Percentiles rank a stretch among this genome's conserved stretches.
Evolutionary conservation across 2,797 vertebrate genomes (phyloP).

Genomic region (Champsocephalus gunnari): DNA sequence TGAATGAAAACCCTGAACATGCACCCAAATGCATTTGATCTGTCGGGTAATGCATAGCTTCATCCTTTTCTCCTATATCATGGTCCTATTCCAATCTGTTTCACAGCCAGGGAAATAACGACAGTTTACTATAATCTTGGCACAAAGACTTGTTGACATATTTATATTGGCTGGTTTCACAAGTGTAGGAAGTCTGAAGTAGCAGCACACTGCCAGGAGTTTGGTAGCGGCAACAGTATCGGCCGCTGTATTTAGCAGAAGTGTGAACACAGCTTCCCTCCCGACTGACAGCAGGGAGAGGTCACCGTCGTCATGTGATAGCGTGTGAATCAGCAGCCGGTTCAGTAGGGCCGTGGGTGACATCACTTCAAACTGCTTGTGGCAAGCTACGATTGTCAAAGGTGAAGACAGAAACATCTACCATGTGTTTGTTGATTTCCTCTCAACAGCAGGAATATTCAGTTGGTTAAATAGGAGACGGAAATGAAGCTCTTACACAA

Average conservation of each 20-base stretch:
- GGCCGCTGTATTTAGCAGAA: conserved; percentile 40
- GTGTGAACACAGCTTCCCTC: conserved; percentile 22
- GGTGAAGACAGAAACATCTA: conserved; percentile 43
- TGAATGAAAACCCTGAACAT: conserved; percentile 25
- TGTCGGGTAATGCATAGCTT: conserved; percentile 6
- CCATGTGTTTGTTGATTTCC: conserved; percentile 41
- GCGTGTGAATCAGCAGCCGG: conserved; percentile 58
- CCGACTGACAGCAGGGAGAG: conserved; percentile 4
- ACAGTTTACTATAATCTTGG: conserved; percentile 49
- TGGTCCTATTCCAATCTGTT: not conserved
- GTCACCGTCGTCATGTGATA: conserved; percentile 14
- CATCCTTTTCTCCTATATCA: not conserved
- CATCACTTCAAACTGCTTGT: conserved; percentile 65
- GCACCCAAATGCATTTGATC: conserved; percentile 1
- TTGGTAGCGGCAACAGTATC: conserved; percentile 14
- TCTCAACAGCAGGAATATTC: conserved; percentile 38
- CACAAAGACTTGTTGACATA: conserved; percentile 48
- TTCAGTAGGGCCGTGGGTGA: conserved; percentile 66
- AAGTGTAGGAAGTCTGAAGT: conserved; percentile 5
- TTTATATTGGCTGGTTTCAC: conserved; percentile 34
- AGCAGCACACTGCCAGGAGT: conserved; percentile 12
- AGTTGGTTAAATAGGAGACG: conserved; percentile 27
- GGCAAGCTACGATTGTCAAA: conserved; percentile 68
- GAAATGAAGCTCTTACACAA: conserved; percentile 38
- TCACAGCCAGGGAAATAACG: conserved; percentile 11